Evolutionary conservation across 2,113 vertebrate species (phyloP).

Genomic region (Tragelaphus buxtoni): DNA sequence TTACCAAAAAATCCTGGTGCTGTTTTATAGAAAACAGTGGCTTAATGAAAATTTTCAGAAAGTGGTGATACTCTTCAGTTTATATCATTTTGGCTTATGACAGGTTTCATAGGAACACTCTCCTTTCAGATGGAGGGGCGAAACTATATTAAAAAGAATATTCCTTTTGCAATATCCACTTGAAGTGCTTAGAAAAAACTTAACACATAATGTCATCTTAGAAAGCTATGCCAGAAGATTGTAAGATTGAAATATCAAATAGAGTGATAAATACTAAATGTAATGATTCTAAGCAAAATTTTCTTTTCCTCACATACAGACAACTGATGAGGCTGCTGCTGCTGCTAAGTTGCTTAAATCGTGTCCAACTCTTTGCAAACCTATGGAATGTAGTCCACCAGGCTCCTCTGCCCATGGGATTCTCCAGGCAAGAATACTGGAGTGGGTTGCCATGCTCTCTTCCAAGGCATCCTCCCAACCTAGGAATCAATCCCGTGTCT

Average conservation of each 20-base stretch:
- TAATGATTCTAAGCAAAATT: background rate
- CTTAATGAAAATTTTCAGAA: background rate
- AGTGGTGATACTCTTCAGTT: background rate
- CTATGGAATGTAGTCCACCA: background rate
- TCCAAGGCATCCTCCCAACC: background rate
- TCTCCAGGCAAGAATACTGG: background rate
- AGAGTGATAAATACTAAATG: background rate
- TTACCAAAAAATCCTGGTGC: background rate
- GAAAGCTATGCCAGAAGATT: background rate
- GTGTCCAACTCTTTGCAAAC: background rate
- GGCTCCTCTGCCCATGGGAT: background rate
- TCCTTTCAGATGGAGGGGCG: background rate
- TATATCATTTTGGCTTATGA: background rate
- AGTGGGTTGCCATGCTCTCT: background rate
- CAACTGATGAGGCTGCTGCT: background rate
- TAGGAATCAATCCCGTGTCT: background rate
- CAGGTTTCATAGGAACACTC: background rate
- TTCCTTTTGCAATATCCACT: background rate
- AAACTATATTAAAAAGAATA: background rate
- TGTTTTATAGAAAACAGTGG: background rate
- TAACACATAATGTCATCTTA: background rate
- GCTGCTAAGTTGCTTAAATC: background rate
- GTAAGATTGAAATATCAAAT: background rate
- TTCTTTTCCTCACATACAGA: background rate
- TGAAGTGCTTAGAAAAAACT: slow-evolving; percentile 3